Conservation (phyloP, 53 echinoderm and acorn worm genomes). For the Temnopleurus reevesii region DNA sequence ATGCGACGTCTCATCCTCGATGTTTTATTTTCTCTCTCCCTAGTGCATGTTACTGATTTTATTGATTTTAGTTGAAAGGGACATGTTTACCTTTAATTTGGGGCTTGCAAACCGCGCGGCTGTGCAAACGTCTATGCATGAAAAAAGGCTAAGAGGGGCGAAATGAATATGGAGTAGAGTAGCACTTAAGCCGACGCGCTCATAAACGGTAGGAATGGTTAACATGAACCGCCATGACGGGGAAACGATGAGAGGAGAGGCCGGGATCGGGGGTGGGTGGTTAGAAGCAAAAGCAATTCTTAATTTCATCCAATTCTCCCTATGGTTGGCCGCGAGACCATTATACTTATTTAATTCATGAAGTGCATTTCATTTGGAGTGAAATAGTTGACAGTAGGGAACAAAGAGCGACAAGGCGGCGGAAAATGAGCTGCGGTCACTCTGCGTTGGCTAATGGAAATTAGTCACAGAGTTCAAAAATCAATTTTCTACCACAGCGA, state of each 20-base stretch:
- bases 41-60: not conserved
- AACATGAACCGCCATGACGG: not conserved
- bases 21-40: not conserved
- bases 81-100: constrained; percentile 34
- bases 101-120: not conserved
- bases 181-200: not conserved
- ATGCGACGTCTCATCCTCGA: not conserved
- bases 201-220: not conserved
- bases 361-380: not conserved
- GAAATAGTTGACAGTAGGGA: not conserved
- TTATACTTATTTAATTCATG: constrained; percentile 32
- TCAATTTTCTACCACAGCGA: not conserved
- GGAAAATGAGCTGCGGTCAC: constrained; percentile 15
- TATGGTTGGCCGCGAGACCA: constrained; percentile 1
- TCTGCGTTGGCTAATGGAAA: not conserved
- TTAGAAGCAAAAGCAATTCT: not conserved
- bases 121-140: not conserved
- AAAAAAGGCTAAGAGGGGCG: not conserved
- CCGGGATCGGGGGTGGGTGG: not conserved
- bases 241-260: not conserved
- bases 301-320: not conserved
- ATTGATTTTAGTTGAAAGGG: constrained; percentile 22
- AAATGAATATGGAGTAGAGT: not conserved
- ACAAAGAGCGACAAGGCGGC: not conserved
- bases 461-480: not conserved